phyloP scores from a whole-genome alignment of 2,888 invertebrate species.

The Agrochola litura region DNA sequence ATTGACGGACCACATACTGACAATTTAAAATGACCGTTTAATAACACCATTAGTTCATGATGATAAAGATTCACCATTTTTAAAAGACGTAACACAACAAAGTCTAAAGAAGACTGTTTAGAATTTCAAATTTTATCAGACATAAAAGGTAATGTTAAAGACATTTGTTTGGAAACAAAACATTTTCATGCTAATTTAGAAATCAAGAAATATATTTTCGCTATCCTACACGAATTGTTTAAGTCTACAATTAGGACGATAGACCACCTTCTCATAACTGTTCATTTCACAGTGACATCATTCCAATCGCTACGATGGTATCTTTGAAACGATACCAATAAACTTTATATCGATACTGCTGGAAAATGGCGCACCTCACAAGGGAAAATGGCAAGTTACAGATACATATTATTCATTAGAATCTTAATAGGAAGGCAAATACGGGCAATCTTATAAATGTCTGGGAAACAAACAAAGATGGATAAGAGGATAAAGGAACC shows the following conservation, averaged over 20 bases:
- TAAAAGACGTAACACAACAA: constrained; percentile 30
- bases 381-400: constrained; percentile 46
- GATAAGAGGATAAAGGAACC: constrained; percentile 67
- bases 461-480: constrained; percentile 64
- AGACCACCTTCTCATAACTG: constrained; percentile 14
- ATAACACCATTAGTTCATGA: constrained; percentile 58
- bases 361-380: constrained; percentile 41
- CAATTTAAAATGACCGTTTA: constrained; percentile 61
- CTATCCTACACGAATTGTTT: constrained; percentile 13
- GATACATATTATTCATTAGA: constrained; percentile 64
- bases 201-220: constrained; percentile 19
- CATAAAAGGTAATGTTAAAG: constrained; percentile 17
- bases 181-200: constrained; percentile 31
- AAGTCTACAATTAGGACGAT: constrained; percentile 18
- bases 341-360: constrained; percentile 30
- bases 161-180: constrained; percentile 28
- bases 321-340: constrained; percentile 31
- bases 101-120: constrained; percentile 13
- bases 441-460: constrained; percentile 58
- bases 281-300: constrained; percentile 18
- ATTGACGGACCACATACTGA: constrained; percentile 59
- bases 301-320: constrained; percentile 10
- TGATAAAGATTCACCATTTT: constrained; percentile 34
- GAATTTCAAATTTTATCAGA: constrained; percentile 41
- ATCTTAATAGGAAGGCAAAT: constrained; percentile 49